These are phyloP conservation scores for Egretta garzetta DNA, from an alignment of 2,113 vertebrate genomes.

Conservation along the genomic window DNA sequence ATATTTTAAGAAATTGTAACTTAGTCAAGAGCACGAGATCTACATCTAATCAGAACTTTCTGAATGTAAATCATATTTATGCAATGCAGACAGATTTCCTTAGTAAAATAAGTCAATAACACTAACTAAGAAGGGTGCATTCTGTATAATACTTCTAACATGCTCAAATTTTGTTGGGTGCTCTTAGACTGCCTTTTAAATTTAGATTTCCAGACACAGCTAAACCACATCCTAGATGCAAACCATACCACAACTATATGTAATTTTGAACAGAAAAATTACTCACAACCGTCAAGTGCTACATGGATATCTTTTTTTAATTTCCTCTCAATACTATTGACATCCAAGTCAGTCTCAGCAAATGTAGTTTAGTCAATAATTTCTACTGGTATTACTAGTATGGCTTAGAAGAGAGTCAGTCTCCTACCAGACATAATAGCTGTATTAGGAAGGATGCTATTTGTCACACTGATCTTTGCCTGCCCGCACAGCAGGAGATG, in stretches of 20 bases:
- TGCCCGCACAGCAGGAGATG: not conserved
- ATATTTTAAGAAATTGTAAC: not conserved
- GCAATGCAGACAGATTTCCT: not conserved
- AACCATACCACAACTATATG: not conserved
- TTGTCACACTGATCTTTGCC: not conserved
- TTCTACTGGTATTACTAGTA: not conserved
- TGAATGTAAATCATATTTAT: not conserved
- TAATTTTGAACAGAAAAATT: not conserved
- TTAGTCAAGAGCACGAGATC: not conserved
- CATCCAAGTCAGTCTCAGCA: conserved; percentile 1
- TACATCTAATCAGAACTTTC: conserved; percentile 9
- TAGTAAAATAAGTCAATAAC: not conserved
- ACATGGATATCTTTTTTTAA: not conserved
- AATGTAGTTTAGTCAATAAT: not conserved
- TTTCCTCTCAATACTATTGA: not conserved
- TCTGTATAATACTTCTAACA: not conserved
- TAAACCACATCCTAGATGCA: conserved; percentile 3
- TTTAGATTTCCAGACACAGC: conserved; percentile 20
- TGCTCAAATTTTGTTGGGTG: not conserved
- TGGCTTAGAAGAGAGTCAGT: not conserved
- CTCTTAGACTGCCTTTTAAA: not conserved
- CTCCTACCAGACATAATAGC: not conserved
- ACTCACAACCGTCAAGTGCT: not conserved
- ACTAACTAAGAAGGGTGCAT: not conserved
- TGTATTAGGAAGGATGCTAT: not conserved